Percentiles rank a stretch among this genome's conserved stretches.
These are phyloP conservation scores for Volucella zonaria DNA, from an alignment of 2,888 invertebrate genomes.

Conservation along the genomic window DNA sequence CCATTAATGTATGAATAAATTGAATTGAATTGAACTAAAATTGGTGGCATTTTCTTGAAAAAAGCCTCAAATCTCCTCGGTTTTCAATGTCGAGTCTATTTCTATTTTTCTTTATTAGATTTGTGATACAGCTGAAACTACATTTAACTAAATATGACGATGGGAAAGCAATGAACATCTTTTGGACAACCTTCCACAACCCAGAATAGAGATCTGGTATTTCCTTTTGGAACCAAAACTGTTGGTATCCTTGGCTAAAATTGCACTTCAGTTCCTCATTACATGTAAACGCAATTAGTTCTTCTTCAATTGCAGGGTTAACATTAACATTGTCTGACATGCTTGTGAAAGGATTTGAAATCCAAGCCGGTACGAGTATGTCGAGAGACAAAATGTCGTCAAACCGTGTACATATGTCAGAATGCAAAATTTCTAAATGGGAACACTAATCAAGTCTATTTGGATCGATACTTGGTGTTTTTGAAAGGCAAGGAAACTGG, in stretches of 20 bases:
- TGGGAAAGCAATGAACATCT: constrained; percentile 1
- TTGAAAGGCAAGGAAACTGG: no score
- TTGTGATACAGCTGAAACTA: no score
- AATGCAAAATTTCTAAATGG: constrained; percentile 10
- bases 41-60: no score
- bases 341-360: no score
- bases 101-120: no score
- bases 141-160: no score
- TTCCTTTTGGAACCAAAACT: constrained; percentile 15
- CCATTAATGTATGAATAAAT: no score
- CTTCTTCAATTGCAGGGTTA: no score
- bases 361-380: no score
- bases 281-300: constrained; percentile 12
- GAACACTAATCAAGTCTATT: constrained; percentile 2
- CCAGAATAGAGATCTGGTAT: background rate
- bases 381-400: constrained; percentile 18
- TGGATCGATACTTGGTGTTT: constrained; percentile 2
- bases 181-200: constrained; percentile 6
- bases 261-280: constrained; percentile 17
- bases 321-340: background rate
- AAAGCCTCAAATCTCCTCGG: no score
- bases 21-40: no score
- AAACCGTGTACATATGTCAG: constrained; percentile 6
- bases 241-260: constrained; percentile 1
- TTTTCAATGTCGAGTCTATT: no score